Conservation (phyloP, 2,113 vertebrate species). For the Amazona vittata region DNA sequence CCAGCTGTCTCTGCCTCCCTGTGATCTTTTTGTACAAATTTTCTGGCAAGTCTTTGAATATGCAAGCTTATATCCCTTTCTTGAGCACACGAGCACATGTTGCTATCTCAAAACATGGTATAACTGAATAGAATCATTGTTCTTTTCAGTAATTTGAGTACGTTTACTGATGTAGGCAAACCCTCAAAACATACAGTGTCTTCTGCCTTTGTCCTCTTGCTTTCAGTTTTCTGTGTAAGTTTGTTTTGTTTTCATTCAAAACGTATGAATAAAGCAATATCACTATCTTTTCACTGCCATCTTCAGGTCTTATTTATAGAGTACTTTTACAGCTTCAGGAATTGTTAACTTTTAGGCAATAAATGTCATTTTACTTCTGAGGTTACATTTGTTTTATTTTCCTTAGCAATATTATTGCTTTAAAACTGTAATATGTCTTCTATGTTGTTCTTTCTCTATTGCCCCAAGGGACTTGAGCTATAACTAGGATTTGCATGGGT, state of each 20-base stretch:
- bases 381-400: slow-evolving; percentile 48
- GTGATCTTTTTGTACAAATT: slow-evolving; percentile 77
- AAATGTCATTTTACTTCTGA: slow-evolving; percentile 24
- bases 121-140: slow-evolving; percentile 23
- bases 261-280: slow-evolving; percentile 66
- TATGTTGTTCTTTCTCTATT: slow-evolving; percentile 60
- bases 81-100: slow-evolving; percentile 18
- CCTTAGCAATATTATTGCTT: slow-evolving; percentile 57
- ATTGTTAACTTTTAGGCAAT: slow-evolving; percentile 57
- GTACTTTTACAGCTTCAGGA: slow-evolving; percentile 62
- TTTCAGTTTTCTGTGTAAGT: background rate
- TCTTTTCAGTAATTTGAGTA: slow-evolving; percentile 28
- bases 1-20: slow-evolving; percentile 79
- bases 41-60: slow-evolving; percentile 67
- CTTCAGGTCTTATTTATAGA: slow-evolving; percentile 57
- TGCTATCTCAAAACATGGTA: slow-evolving; percentile 35
- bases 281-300: slow-evolving; percentile 53
- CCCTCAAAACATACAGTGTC: background rate
- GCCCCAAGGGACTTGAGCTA: slow-evolving; percentile 38
- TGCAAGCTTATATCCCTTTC: slow-evolving; percentile 41
- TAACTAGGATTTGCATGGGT: slow-evolving; percentile 65
- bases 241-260: slow-evolving; percentile 66
- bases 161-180: slow-evolving; percentile 6
- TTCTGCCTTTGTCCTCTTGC: background rate
- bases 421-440: slow-evolving; percentile 54